Base-by-base conservation (phyloP, 2,113 vertebrate genomes). In the Caracal caracal region DNA sequence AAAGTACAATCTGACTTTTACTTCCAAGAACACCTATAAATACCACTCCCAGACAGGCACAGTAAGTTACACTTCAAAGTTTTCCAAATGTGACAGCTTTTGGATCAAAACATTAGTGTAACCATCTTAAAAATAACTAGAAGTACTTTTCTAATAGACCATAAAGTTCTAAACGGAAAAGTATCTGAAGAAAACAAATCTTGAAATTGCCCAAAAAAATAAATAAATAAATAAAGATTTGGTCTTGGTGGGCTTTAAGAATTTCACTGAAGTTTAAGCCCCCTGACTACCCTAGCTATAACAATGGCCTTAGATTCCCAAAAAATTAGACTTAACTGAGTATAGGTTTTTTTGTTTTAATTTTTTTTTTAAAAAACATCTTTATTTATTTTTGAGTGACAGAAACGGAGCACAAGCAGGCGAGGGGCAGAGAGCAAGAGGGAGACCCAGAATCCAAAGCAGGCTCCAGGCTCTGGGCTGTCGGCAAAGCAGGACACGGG, bases 51-150 rank as follows among this genome's bases (percentile, higher is more conserved):
- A 92, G 5, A 93, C 10, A 85, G 13, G 49, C 40, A 86, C 10
- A 90, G 12, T 84, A 90, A 53, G 94, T 12, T 56, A 4, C 40
- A 90, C 24, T 82, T 84, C 35, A 26, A 89, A 91, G 26, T 88
- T 97, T 95, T 86, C 83, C 94, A 94, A 94, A 93, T 71, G 37
- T 65, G 59, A 82, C 19, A 88, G 24, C n/a, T 92, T 61, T 82
- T 83, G 19, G 19, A 59, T 56, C 24, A 91, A 97, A 92, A 82
- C 30, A 73, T 71, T 88, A 79, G 10, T 59, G 19, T n/a, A 94
- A 73, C 43, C 6, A 66, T 47, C 78, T 93, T 80, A 30, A 76
- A 97, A 93, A 59, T 56, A 91, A 93, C 59, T 61, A 91, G 49
- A 82, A 93, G 75, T 90, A 68, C 4, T 96, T 93, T 92, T 82